phyloP scores from a whole-genome alignment of 2,113 vertebrate species.

The Holacanthus passer region DNA sequence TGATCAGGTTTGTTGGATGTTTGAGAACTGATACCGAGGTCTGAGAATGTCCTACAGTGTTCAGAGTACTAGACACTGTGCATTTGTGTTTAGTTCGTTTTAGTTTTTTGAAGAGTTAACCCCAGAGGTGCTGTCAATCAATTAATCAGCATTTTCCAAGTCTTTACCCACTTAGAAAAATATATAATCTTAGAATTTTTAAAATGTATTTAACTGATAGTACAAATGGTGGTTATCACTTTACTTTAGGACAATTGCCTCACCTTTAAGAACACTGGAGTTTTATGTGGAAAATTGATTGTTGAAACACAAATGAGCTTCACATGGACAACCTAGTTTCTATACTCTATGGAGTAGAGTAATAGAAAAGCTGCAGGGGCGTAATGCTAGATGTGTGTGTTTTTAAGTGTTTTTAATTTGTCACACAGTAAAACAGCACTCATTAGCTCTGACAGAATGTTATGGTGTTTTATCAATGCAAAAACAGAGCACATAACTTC shows the following conservation, averaged over 20 bases:
- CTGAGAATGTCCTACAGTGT: no score
- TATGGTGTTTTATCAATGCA: not conserved
- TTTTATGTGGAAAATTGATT: not conserved
- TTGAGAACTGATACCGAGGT: no score
- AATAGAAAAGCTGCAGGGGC: not conserved
- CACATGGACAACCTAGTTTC: not conserved
- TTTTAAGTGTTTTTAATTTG: slow-evolving; percentile 42
- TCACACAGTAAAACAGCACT: slow-evolving; percentile 26
- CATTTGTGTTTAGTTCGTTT: not conserved
- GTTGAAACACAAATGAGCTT: not conserved
- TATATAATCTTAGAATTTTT: not conserved
- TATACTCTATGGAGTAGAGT: no score
- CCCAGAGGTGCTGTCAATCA: not conserved
- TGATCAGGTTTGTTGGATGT: no score
- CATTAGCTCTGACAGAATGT: slow-evolving; percentile 37
- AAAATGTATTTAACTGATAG: not conserved
- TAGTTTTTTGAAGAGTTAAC: not conserved
- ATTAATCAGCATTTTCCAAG: slow-evolving; percentile 1
- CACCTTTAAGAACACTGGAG: not conserved
- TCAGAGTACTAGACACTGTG: no score
- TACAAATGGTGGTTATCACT: not conserved
- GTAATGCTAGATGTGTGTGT: slow-evolving; percentile 25
- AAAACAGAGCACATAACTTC: not conserved
- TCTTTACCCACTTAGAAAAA: not conserved
- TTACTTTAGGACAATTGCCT: not conserved